Conservation (phyloP, 2,113 vertebrate species). For the Emydura subglobosa region DNA sequence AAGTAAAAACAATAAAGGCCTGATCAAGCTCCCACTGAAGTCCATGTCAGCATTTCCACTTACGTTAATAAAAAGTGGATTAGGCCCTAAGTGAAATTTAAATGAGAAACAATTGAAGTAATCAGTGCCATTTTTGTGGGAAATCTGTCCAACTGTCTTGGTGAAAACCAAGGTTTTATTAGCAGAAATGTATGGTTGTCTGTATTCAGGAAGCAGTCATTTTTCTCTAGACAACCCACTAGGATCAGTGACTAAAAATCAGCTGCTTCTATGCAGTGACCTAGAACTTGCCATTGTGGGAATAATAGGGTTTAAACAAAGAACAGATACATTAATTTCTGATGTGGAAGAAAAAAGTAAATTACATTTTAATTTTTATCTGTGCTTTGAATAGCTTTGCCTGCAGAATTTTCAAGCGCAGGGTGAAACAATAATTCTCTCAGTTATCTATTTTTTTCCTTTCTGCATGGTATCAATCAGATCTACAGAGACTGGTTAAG, state of each 20-base stretch:
- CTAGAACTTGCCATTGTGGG: slow-evolving; percentile 26
- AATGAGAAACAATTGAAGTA: neutral
- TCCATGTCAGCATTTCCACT: neutral
- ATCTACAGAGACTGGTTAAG: slow-evolving; percentile 37
- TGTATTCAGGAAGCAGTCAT: slow-evolving; percentile 3
- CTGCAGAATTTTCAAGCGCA: slow-evolving; percentile 46
- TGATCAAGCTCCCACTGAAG: neutral
- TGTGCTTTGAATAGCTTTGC: slow-evolving; percentile 54
- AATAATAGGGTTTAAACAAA: slow-evolving; percentile 57
- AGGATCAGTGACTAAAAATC: slow-evolving; percentile 36
- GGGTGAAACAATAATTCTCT: slow-evolving; percentile 57
- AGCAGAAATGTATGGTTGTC: neutral
- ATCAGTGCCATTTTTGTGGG: neutral
- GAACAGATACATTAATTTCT: slow-evolving; percentile 39
- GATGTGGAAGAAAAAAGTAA: slow-evolving; percentile 57
- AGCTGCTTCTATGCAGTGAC: slow-evolving; percentile 29
- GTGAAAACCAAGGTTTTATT: neutral
- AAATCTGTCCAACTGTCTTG: neutral
- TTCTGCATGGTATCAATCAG: slow-evolving; percentile 14
- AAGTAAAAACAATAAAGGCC: neutral
- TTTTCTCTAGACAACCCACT: slow-evolving; percentile 22
- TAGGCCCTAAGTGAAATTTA: neutral
- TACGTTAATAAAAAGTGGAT: neutral
- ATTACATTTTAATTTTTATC: slow-evolving; percentile 63
- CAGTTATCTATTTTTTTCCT: slow-evolving; percentile 41